Evolutionary conservation across 2,888 invertebrate genomes (phyloP), one percentile per base, ranked within the genome.

Genomic region (Therioaphis trifolii): DNA sequence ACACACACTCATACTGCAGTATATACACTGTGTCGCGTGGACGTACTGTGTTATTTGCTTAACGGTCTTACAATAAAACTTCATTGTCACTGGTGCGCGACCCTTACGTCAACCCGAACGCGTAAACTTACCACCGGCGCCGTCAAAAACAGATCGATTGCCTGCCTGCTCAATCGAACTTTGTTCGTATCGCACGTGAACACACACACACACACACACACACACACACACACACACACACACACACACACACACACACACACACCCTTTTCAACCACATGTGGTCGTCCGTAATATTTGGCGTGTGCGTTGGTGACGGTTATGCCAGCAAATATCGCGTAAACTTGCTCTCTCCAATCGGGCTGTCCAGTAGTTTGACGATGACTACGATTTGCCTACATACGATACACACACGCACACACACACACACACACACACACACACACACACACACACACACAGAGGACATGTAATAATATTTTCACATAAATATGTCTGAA

Each of bases 81-180:
- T 61, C 75, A 18, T 24, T 40, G 75, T 63, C n/a, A 7, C n/a
- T 29, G n/a, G n/a, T 14, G 52, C 9, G 12, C 29, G 29, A 40
- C 63, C 76, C n/a, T 43, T n/a, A n/a, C n/a, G n/a, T n/a, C n/a
- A n/a, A n/a, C n/a, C n/a, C n/a, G n/a, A n/a, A n/a, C n/a, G n/a
- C n/a, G n/a, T n/a, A n/a, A n/a, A n/a, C n/a, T n/a, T n/a, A 21
- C n/a, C 74, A 14, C 21, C n/a, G 21, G 5, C 63, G 29, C 49
- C 76, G 63, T 66, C 63, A 49, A 77, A 77, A 77, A 63, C 63
- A 49, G 63, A 66, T 78, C 66, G 77, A 78, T 78, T 52, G 61
- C 63, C 27, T 5, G 43, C 3, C 9, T 29, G 12, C 4, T 11
- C 46, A 18, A 63, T 27, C n/a, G 76, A 27, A 61, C 61, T 35